phyloP scores from a whole-genome alignment of 1,140 invertebrate genomes.

The Aleiodes sp. region DNA sequence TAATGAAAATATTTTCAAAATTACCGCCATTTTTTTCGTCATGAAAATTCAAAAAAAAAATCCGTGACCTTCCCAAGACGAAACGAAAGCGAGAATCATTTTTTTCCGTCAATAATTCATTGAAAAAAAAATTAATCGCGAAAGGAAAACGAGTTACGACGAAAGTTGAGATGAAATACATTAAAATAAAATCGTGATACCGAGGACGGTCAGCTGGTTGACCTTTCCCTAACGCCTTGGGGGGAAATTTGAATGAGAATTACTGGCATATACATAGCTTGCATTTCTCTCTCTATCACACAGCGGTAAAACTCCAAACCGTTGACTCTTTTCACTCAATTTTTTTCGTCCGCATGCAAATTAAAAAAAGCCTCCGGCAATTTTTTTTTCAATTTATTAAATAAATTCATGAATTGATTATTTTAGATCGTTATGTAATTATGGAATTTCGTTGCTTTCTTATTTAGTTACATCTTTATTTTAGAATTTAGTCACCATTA shows the following conservation, averaged over 20 bases:
- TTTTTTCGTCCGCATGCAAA: neutral
- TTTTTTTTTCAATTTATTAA: no score
- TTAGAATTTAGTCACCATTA: no score
- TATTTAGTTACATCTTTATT: no score
- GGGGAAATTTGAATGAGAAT: neutral
- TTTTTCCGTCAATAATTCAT: neutral
- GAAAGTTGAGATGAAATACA: neutral
- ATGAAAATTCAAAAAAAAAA: no score
- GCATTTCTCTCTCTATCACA: neutral
- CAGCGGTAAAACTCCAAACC: neutral
- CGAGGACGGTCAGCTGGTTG: constrained; percentile 18
- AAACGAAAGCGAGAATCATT: neutral
- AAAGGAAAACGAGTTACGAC: constrained; percentile 9
- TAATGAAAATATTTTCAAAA: no score
- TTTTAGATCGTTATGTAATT: no score
- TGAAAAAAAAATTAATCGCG: constrained; percentile 1
- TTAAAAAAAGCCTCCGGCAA: no score
- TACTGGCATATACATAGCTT: neutral
- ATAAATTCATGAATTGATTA: no score
- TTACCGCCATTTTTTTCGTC: no score
- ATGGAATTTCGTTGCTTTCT: no score
- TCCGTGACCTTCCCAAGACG: neutral
- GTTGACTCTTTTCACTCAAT: neutral
- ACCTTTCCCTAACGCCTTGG: constrained; percentile 16
- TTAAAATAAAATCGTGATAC: neutral